Base-by-base conservation (phyloP, 2,888 invertebrate species). In the Amaurobius ferox region DNA sequence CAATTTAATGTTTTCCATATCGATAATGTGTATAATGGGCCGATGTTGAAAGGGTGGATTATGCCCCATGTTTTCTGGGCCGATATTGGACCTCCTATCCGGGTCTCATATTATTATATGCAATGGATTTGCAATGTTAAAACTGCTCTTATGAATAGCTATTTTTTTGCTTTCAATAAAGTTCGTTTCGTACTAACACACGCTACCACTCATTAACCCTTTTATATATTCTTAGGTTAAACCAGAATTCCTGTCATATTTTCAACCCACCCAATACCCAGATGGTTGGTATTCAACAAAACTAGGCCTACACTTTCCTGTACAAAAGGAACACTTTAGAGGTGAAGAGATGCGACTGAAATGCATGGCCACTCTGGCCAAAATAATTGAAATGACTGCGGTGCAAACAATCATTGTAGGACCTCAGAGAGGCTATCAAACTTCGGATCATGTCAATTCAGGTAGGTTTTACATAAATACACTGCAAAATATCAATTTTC, bases 291-390 rank as follows among this genome's bases (percentile, higher is more conserved):
- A 73, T 19, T 79, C 79, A 0, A 73, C 78, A 2, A 86, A 86
- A 32, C 61, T 86, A n/a, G 85, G 85, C 0, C 85, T 86, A 9
- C 78, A 71, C 0, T 86, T 86, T 35, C 85, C 72, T 26, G 85
- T 86, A 5, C 85, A 86, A 44, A 77, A 73, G 29, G 85, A 86
- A 32, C 85, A 86, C 32, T 86, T 86, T 28, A 30, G 71, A 61
- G 32, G 67, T 28, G 85, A 86, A 39, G 85, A 88, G 26, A 88
- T 88, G 76, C 39, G 80, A 30, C 48, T 88, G 19, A 88, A 86
- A 73, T 88, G 87, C 44, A 88, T 85, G 13, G 85, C 87, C 16
- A 86, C 87, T 1, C 26, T 88, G 68, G 76, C 85, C 9, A 88
- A 86, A 62, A 40, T 86, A 16, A 67, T 88, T 40, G 64, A 80